Base-by-base conservation (phyloP, 2,888 invertebrate species). In the Dusona sp. region DNA sequence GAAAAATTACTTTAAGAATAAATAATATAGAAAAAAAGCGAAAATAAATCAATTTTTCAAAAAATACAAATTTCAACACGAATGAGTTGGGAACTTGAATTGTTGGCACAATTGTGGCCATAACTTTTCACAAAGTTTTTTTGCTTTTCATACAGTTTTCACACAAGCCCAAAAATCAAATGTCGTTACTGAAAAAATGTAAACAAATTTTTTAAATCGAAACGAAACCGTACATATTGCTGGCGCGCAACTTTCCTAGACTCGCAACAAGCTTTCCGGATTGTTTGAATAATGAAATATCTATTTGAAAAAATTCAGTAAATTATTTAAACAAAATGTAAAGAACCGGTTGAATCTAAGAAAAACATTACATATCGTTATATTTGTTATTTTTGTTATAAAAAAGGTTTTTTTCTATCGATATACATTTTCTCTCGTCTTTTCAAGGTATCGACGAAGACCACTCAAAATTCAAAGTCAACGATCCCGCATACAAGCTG, bases 401-500 rank as follows among this genome's bases (percentile, higher is more conserved):
- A 42, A 13, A 42, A 42, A 42, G 42, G 11, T 38, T 9, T 7
- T 38, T 42, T 42, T 13, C 13, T 13, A 42, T 42, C 13, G 11
- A 42, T 42, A 42, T 1, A n/a, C 48, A 6, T 36, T 42, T 36
- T n/a, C 36, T 57, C 9, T 33, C 25, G 36, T 25, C 25, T 67
- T 22, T 29, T 29, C 19, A 79, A 93, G 93, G 91, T 11, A 90
- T 93, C 70, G 91, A 90, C 13, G 90, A 92, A 83, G 92, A 93
- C 19, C 89, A 91, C 3, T 84, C 90, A 7, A 90, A 85, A 68
- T 92, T 93, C 87, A 91, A 90, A 57, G 90, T 92, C 42, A 91
- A 92, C 88, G 91, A 92, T 68, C 83, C 88, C 0, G 86, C 85
- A 7, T 88, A 85, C 3, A 90, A 88, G 29, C 84, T 85, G 4